Evolutionary conservation across 2,888 invertebrate genomes (phyloP), one percentile per base, ranked within the genome.

Genomic region (Quadriops clusia): DNA sequence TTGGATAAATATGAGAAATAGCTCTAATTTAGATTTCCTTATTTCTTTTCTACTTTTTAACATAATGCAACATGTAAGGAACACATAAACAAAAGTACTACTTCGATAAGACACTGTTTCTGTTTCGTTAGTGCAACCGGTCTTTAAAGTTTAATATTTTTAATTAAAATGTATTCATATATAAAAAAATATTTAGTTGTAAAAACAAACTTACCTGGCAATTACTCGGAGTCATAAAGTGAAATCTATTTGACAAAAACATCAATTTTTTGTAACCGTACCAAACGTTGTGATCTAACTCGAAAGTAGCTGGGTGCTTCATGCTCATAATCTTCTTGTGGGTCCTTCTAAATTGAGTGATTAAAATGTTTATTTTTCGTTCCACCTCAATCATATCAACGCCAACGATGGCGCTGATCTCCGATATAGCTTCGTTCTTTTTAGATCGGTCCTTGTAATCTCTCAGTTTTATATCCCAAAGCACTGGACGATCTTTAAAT

Each of bases 321-420:
- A 30, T 17, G 3, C n/a, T 17, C 15, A 23, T 5, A 9, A 23
- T 24, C 10, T 30, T 30, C 23, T 23, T 23, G 12, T 30, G 30
- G 5, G 30, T 23, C 30, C 30, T 16, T 11, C 30, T 30, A 13
- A 30, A 30, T 15, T 30, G 30, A 17, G 30, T 30, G 9, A 24
- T 30, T n/a, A 30, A n/a, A 12, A 30, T 24, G 16, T 30, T 30
- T 10, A 30, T 23, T 10, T 30, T 30, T 24, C 30, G 23, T 16
- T 30, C 30, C 4, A 30, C 30, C 3, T 30, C 30, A n/a, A 30
- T 17, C 6, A 23, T 24, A 4, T 32, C 32, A 8, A 26, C 10
- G 21, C 16, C 21, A 25, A 32, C 26, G 3, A 18, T 12, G 6
- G 12, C 8, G 6, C 25, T 13, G 5, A 26, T 26, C 15, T 32